These are phyloP conservation scores for Caenorhabditis remanei DNA, from an alignment of 1,140 invertebrate species.

Conservation along the genomic window DNA sequence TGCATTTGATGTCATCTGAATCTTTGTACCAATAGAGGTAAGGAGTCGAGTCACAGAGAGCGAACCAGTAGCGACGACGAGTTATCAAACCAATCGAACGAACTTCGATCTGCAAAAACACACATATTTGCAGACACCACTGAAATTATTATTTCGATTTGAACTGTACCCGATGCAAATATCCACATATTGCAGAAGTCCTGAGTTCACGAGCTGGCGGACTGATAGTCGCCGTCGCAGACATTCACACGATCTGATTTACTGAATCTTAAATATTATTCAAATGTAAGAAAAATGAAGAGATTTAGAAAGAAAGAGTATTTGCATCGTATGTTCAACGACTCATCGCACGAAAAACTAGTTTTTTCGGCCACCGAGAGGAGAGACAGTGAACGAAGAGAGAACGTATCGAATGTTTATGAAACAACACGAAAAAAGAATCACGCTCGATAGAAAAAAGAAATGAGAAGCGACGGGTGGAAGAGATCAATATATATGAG, in stretches of 20 bases:
- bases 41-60: conserved; percentile 66
- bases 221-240: conserved; percentile 43
- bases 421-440: conserved; percentile 43
- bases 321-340: conserved; percentile 52
- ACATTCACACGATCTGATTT: conserved; percentile 7
- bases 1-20: conserved; percentile 62
- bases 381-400: conserved; percentile 31
- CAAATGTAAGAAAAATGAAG: not conserved
- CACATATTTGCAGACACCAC: not conserved
- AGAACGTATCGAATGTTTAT: conserved; percentile 44
- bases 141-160: not conserved
- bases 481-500: not conserved
- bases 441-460: not conserved
- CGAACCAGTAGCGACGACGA: conserved; percentile 66
- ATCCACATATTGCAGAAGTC: conserved; percentile 32
- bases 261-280: too few relatives aligned
- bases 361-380: conserved; percentile 31
- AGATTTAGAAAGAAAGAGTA: conserved; percentile 20
- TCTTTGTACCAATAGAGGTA: conserved; percentile 69
- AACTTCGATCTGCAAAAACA: conserved; percentile 60
- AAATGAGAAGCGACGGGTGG: not conserved
- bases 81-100: conserved; percentile 62
- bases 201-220: conserved; percentile 48
- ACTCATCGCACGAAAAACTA: conserved; percentile 50
- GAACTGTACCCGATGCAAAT: conserved; percentile 27